Evolutionary conservation across 2,888 invertebrate species (phyloP).

Genomic region (Lithophane ornitopus): DNA sequence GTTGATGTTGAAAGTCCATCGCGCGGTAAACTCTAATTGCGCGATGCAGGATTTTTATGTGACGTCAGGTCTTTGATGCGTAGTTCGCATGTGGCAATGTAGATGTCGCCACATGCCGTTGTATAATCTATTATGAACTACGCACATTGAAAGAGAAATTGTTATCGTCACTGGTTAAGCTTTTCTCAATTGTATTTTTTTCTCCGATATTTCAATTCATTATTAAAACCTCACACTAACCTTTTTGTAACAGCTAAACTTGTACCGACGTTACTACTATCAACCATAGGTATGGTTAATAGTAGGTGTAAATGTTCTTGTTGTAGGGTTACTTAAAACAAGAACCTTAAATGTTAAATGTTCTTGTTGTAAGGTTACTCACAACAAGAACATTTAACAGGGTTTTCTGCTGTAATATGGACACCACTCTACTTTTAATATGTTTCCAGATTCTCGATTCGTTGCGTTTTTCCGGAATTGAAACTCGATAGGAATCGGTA

Average conservation of each 20-base stretch:
- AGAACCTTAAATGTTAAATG: too few relatives aligned
- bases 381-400: background rate
- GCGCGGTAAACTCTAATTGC: too few relatives aligned
- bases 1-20: too few relatives aligned
- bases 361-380: too few relatives aligned
- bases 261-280: background rate
- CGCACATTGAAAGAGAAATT: background rate
- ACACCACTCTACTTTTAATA: constrained; percentile 4
- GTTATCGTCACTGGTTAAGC: background rate
- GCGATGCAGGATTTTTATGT: too few relatives aligned
- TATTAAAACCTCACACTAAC: too few relatives aligned
- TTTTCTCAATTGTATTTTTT: background rate
- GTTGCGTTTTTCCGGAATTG: constrained; percentile 46
- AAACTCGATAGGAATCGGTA: constrained; percentile 39
- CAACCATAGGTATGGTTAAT: too few relatives aligned
- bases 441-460: constrained; percentile 21
- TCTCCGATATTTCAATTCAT: background rate
- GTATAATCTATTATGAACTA: background rate
- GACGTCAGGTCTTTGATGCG: too few relatives aligned
- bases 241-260: background rate
- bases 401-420: background rate
- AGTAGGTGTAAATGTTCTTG: too few relatives aligned
- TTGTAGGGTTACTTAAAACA: too few relatives aligned
- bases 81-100: too few relatives aligned
- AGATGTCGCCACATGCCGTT: too few relatives aligned